Conservation (phyloP, 2,797 vertebrate genomes). For the Acipenser oxyrinchus region DNA sequence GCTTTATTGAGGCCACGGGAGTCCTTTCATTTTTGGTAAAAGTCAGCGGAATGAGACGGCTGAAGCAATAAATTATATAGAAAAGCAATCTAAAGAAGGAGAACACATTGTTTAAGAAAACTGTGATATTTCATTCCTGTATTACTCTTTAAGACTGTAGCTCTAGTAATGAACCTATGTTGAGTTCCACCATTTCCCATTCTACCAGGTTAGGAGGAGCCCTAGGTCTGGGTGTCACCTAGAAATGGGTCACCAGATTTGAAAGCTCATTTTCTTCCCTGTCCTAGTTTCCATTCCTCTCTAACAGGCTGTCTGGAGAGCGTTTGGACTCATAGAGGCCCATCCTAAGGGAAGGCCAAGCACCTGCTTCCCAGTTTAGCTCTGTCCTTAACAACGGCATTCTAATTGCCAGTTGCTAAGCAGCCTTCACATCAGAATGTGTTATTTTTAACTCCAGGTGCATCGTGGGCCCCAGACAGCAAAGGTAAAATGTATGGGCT, state of each 20-base stretch:
- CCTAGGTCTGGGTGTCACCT: neutral
- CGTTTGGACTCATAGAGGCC: conserved; percentile 13
- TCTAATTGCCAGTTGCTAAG: conserved; percentile 53
- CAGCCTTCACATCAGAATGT: conserved; percentile 43
- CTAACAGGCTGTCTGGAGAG: neutral
- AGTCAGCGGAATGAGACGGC: no score
- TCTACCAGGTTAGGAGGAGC: neutral
- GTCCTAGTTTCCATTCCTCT: conserved; percentile 23
- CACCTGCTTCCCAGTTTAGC: conserved; percentile 32
- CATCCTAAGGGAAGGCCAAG: conserved; percentile 26
- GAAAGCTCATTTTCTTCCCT: conserved; percentile 15
- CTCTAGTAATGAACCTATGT: no score
- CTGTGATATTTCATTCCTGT: no score
- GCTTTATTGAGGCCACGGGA: no score
- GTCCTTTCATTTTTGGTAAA: no score
- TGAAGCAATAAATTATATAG: no score
- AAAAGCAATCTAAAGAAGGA: no score
- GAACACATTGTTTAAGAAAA: no score
- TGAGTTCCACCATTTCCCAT: no score
- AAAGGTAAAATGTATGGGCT: no score
- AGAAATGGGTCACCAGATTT: conserved; percentile 7
- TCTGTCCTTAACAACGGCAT: conserved; percentile 31
- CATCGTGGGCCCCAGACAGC: conserved; percentile 24
- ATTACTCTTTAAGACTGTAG: no score
- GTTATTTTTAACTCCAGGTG: conserved; percentile 69